Base-by-base conservation (phyloP, 2,888 invertebrate species). In the Drosophila mercatorum region DNA sequence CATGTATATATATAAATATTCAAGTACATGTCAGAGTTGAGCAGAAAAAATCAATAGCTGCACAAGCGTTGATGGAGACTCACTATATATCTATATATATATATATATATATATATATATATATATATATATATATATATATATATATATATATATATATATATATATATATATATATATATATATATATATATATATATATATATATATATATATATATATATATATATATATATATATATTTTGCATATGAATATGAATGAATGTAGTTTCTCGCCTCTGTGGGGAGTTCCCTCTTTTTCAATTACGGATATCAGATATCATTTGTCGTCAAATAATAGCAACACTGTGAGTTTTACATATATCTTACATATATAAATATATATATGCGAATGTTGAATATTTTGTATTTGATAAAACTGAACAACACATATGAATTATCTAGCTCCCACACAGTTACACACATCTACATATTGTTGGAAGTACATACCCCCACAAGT, bases 391-490 rank as follows among this genome's bases (percentile, higher is more conserved):
- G 68, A 75, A 76, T 85, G 83, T 83, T 83, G 72, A 88, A 78
- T 83, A 83, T 89, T 83, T 86, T 76, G 63, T 80, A 83, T 81
- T 80, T 75, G 41, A 68, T 57, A 59, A 68, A 38, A 68, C 41
- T 58, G 64, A 78, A 80, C 63, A 64, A 88, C 65, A 88, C 88
- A 87, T 87, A 83, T 83, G 87, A 83, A 83, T 83, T 55, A 75
- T 49, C 47, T 55, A 58, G 31, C 56, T 40, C 56, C 56, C 68
- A 71, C 67, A 61, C 64, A 75, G 61, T 26, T 43, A 76, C 63
- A 76, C 63, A 64, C 64, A 78, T 65, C 67, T 78, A 22, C 22
- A 22, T 22, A 78, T 71, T 78, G 86, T 83, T 83, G 61, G 49
- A 49, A 40, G 22, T 34, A 57, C 36, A 14, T 53, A 55, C 41